Evolutionary conservation across 2,113 vertebrate genomes (phyloP).

Genomic region (Vulpes ferrilata): DNA sequence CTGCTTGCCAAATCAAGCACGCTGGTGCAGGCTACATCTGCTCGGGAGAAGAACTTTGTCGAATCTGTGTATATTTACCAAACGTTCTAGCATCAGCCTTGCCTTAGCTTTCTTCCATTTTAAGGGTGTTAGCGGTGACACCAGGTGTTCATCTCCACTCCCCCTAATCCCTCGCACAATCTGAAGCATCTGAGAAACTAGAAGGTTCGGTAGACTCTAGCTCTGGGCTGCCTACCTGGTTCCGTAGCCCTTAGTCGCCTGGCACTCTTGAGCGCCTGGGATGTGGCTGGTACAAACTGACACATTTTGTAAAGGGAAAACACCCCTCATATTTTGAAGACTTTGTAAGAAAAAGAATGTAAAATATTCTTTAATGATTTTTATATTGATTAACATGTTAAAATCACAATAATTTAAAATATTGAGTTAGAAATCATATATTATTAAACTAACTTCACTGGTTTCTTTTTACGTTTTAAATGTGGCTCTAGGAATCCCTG

Average conservation of each 20-base stretch:
- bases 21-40: neutral
- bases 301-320: neutral
- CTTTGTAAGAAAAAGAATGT: neutral
- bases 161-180: neutral
- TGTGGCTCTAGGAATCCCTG: neutral
- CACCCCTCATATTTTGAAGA: neutral
- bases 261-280: neutral
- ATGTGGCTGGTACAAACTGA: neutral
- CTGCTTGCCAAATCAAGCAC: neutral
- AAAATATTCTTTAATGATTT: neutral
- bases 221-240: neutral
- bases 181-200: neutral
- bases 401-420: neutral
- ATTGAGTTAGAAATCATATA: neutral
- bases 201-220: neutral
- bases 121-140: neutral
- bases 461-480: constrained; percentile 1
- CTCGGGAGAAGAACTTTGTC: neutral
- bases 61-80: neutral
- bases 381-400: neutral
- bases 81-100: neutral
- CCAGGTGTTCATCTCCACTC: neutral
- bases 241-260: neutral
- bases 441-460: neutral
- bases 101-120: neutral